phyloP scores from a whole-genome alignment of 1,140 invertebrate genomes.

The Halotydeus destructor region DNA sequence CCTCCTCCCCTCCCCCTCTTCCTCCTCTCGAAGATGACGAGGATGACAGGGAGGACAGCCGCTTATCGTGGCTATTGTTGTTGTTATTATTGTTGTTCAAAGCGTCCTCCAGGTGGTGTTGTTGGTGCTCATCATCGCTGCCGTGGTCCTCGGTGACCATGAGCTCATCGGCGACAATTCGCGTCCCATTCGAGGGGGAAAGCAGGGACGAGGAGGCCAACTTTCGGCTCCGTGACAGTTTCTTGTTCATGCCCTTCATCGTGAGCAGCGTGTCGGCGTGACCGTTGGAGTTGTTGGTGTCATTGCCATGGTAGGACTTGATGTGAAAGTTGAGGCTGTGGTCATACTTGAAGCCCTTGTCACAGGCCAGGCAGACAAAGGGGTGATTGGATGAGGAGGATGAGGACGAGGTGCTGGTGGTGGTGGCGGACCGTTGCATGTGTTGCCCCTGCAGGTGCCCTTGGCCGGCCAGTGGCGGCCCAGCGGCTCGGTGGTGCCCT shows the following conservation, averaged over 20 bases:
- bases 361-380: slow-evolving; percentile 12
- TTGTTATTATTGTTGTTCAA: slow-evolving; percentile 5
- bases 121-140: not conserved
- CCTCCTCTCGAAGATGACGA: slow-evolving; percentile 11
- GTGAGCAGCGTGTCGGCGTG: not conserved
- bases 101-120: slow-evolving; percentile 8
- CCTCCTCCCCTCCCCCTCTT: slow-evolving; percentile 12
- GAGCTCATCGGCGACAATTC: slow-evolving; percentile 2
- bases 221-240: not conserved
- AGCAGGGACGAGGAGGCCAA: slow-evolving; percentile 1
- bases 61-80: not conserved
- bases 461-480: slow-evolving; percentile 1
- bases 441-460: slow-evolving; percentile 11
- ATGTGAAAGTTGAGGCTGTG: slow-evolving; percentile 14
- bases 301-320: slow-evolving; percentile 13
- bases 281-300: not conserved
- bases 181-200: not conserved
- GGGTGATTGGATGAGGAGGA: no score
- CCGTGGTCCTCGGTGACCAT: not conserved
- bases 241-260: not conserved
- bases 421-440: no score
- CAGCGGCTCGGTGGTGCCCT: not conserved
- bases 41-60: not conserved
- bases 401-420: no score
- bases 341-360: slow-evolving; percentile 16